Base-by-base conservation (phyloP, 1,140 invertebrate species). In the Atta cephalotes region DNA sequence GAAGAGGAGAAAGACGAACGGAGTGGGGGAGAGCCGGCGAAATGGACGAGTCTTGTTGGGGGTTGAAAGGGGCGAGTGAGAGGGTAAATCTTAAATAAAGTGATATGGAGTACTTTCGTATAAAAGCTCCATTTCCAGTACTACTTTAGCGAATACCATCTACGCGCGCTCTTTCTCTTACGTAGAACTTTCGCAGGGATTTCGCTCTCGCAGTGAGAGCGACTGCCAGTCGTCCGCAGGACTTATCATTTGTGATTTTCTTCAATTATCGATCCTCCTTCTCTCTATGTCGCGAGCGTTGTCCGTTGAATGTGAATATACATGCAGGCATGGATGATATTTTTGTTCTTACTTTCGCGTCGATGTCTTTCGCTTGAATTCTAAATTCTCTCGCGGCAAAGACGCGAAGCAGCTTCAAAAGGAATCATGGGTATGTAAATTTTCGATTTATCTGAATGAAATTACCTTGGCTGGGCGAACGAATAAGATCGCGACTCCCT, bases 101-200 rank as follows among this genome's bases (percentile, higher is more conserved):
- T 95, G 95, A 95, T 95, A 95, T 95, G 95, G 95, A 95, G 95
- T 95, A 94, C 94, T 95, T 95, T 95, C 93, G 95, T 95, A 95
- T 95, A 95, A 95, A 95, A 95, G 95, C 95, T 94, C 94, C 94
- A 95, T 95, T 95, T 95, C 94, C 94, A 94, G 90, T 93, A 91
- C 94, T 93, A 92, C 92, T 94, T 93, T 93, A 92, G 89, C 91
- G 91, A 92, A 93, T 93, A 92, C 92, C 92, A 92, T 89, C 91
- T 88, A 93, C 90, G 87, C 85, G 53, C 51, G 74, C 87, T 66
- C 76, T 45, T 70, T 80, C 82, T 80, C 88, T 78, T 80, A 89
- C 63, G 74, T 68, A 68, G 66, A 90, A 89, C 87, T 88, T 89
- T 91, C 66, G 89, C 88, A 85, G 88, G 63, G 89, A 89, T 88